These are phyloP conservation scores for Salvelinus alpinus DNA, from an alignment of 2,113 vertebrate species.

Conservation along the genomic window DNA sequence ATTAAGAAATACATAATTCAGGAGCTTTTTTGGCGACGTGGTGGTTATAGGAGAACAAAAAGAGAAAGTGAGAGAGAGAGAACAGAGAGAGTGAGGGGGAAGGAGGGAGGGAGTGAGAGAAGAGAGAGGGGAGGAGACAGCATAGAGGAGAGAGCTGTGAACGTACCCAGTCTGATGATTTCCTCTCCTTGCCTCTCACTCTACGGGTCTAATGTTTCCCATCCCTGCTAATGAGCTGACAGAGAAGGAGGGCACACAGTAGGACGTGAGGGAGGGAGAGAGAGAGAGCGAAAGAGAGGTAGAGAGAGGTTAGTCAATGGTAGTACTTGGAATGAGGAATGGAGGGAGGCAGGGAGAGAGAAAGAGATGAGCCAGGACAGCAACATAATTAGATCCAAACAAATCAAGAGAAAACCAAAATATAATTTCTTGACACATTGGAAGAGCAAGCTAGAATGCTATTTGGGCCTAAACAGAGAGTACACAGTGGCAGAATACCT, in stretches of 20 bases:
- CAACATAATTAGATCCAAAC: too few relatives aligned
- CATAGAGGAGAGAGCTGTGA: background rate
- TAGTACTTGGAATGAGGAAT: background rate
- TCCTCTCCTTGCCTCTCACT: conserved; percentile 13
- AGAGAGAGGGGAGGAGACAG: background rate
- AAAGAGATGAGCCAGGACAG: conserved; percentile 21
- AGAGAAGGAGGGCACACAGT: conserved; percentile 53
- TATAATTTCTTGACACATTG: too few relatives aligned
- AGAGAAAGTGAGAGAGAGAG: background rate
- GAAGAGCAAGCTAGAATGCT: too few relatives aligned
- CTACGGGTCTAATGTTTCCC: conserved; percentile 15
- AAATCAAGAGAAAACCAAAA: too few relatives aligned
- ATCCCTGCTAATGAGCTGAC: conserved; percentile 55
- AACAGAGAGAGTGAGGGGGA: background rate
- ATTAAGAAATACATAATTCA: background rate
- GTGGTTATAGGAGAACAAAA: background rate
- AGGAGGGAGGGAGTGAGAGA: background rate
- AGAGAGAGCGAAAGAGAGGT: conserved; percentile 21
- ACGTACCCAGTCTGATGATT: conserved; percentile 28
- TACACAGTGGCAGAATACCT: too few relatives aligned
- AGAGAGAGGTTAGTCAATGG: conserved; percentile 34
- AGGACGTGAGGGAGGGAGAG: conserved; percentile 35
- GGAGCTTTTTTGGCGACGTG: background rate
- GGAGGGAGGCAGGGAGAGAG: background rate
- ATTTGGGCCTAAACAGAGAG: too few relatives aligned